phyloP scores from a whole-genome alignment of 2,113 vertebrate genomes.

The Sinocyclocheilus maitianheensis region DNA sequence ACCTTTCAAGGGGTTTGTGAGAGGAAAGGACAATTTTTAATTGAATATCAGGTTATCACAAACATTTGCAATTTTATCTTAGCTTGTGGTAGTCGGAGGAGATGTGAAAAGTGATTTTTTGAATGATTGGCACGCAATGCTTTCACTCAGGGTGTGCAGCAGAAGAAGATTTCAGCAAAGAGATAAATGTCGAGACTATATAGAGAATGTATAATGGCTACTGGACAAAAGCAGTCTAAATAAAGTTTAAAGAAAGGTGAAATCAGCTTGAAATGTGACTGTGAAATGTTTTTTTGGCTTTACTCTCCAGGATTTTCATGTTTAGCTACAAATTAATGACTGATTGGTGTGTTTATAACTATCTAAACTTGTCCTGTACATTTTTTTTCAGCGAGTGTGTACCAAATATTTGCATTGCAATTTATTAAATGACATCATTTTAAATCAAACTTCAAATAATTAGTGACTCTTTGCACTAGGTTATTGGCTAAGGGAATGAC shows the following conservation, averaged over 20 bases:
- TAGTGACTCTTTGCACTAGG: neutral
- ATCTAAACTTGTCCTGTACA: neutral
- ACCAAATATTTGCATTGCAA: neutral
- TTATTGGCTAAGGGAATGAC: neutral
- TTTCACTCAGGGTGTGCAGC: slow-evolving; percentile 1
- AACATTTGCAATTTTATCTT: neutral
- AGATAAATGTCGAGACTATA: no score
- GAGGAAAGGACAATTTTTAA: neutral
- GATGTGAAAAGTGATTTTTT: neutral
- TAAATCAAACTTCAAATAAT: neutral
- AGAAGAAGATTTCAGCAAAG: neutral
- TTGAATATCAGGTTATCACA: neutral
- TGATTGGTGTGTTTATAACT: neutral
- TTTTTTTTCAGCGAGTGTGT: neutral
- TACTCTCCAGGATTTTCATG: neutral
- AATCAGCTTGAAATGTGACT: neutral
- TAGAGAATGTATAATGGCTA: neutral
- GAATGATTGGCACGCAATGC: neutral
- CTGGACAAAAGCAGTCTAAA: neutral
- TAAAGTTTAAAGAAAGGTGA: neutral
- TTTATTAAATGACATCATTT: neutral
- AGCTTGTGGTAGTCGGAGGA: neutral
- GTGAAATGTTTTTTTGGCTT: neutral
- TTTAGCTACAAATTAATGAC: neutral
- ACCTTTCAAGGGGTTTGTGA: neutral